Evolutionary conservation across 2,888 invertebrate species (phyloP).

Genomic region (Spatulosminthurus flaviceps): DNA sequence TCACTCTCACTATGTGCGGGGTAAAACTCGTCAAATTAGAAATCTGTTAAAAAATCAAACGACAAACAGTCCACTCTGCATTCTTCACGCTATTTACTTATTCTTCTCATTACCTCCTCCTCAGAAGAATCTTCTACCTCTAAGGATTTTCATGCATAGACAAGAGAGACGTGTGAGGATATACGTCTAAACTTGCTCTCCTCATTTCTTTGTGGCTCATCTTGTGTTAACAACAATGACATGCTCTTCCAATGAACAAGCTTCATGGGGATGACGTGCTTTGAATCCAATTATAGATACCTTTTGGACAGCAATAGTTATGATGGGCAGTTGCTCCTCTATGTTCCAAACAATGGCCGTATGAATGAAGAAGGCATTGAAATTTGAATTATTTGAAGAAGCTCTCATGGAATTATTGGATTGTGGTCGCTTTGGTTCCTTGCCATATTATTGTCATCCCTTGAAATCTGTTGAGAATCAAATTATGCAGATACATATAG

Average conservation of each 20-base stretch:
- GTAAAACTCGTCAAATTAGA: slow-evolving; percentile 41
- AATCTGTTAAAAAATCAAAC: slow-evolving; percentile 46
- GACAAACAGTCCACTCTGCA: slow-evolving; percentile 35
- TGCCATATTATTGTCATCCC: slow-evolving; percentile 5
- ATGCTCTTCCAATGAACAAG: neutral
- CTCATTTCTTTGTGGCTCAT: no score
- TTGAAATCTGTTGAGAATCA: slow-evolving; percentile 23
- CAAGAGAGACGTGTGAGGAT: no score
- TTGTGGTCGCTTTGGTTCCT: neutral
- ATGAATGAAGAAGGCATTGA: neutral
- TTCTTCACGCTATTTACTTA: slow-evolving; percentile 18
- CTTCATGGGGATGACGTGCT: neutral
- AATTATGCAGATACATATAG: slow-evolving; percentile 12
- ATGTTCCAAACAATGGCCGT: no score
- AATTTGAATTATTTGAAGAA: no score
- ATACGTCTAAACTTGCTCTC: no score
- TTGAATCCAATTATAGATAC: no score
- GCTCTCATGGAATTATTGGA: neutral
- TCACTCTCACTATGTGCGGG: no score
- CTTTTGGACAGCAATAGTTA: no score
- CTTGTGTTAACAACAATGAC: neutral
- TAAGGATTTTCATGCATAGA: no score
- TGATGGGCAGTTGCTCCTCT: neutral
- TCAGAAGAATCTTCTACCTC: neutral
- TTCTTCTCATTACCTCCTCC: slow-evolving; percentile 15